Evolutionary conservation across 2,888 invertebrate species (phyloP).

Genomic region (Thymelicus sylvestris): DNA sequence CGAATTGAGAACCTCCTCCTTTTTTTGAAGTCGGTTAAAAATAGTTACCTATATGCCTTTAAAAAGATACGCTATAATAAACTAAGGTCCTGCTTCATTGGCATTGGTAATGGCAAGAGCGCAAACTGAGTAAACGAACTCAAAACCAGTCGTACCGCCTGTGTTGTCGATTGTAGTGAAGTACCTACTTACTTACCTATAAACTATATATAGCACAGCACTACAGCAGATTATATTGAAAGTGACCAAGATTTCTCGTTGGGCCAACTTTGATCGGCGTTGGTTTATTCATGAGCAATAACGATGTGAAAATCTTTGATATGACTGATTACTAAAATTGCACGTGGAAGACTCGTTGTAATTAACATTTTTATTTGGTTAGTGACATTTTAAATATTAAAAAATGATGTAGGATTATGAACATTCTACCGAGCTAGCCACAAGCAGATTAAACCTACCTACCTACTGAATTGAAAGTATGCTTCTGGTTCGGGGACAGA

Average conservation of each 20-base stretch:
- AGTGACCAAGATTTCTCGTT: constrained; percentile 48
- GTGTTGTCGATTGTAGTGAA: constrained; percentile 26
- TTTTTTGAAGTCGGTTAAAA: too few species aligned
- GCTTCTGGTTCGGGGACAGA: too few species aligned
- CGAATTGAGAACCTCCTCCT: too few species aligned
- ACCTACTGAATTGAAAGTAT: too few species aligned
- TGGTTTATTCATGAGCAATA: constrained; percentile 25
- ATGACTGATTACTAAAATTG: neutral
- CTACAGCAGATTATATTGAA: constrained; percentile 40
- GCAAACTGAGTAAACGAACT: constrained; percentile 38
- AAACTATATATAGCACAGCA: neutral
- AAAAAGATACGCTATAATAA: too few species aligned
- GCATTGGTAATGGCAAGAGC: neutral
- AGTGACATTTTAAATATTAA: too few species aligned
- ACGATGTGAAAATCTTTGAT: constrained; percentile 19
- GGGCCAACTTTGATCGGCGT: constrained; percentile 41
- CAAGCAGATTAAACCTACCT: too few species aligned
- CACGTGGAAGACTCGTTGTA: neutral
- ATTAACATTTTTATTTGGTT: too few species aligned
- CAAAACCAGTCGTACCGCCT: constrained; percentile 41
- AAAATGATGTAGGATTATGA: too few species aligned
- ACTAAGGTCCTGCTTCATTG: neutral
- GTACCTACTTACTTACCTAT: neutral
- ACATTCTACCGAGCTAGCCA: too few species aligned
- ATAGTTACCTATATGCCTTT: too few species aligned